phyloP scores from a whole-genome alignment of 92 coral and sea anemone genomes.

The Zoanthus gigantus region DNA sequence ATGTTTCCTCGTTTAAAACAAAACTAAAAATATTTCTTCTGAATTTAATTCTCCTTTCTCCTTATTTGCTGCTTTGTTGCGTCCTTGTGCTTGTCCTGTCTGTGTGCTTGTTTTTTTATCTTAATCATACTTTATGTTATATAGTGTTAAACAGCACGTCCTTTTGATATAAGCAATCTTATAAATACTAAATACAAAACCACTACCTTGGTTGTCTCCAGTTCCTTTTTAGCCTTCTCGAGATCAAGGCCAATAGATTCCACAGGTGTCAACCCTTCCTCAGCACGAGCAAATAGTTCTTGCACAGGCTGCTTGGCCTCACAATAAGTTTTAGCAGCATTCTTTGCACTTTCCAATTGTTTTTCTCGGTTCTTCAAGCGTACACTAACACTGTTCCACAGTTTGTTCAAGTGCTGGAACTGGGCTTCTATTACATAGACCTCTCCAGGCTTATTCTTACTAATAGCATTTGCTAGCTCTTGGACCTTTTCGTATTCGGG shows the following conservation, averaged over 20 bases:
- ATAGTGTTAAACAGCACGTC: too few species aligned
- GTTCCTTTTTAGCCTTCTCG: constrained; percentile 81
- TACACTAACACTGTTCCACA: constrained; percentile 76
- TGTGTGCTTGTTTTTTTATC: too few species aligned
- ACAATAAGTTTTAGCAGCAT: constrained; percentile 81
- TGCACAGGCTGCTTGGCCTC: constrained; percentile 80
- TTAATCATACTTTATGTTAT: too few species aligned
- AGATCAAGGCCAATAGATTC: constrained; percentile 81
- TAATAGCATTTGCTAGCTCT: constrained; percentile 72
- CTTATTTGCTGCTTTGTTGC: too few species aligned
- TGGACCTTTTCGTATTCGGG: constrained; percentile 79
- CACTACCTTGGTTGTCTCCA: constrained; percentile 81
- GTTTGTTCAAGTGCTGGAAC: constrained; percentile 76
- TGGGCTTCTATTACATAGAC: constrained; percentile 97
- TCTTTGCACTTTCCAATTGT: constrained; percentile 75
- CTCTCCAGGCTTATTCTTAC: constrained; percentile 83
- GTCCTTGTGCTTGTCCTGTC: too few species aligned
- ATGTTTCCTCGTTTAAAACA: too few species aligned
- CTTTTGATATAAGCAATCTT: too few species aligned
- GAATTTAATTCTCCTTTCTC: too few species aligned
- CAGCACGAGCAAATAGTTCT: constrained; percentile 80
- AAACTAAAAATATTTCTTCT: too few species aligned
- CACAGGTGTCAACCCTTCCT: constrained; percentile 73
- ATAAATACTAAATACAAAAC: background rate
- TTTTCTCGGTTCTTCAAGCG: constrained; percentile 74